Evolutionary conservation across 2,113 vertebrate genomes (phyloP).

Genomic region (Cololabis saira): DNA sequence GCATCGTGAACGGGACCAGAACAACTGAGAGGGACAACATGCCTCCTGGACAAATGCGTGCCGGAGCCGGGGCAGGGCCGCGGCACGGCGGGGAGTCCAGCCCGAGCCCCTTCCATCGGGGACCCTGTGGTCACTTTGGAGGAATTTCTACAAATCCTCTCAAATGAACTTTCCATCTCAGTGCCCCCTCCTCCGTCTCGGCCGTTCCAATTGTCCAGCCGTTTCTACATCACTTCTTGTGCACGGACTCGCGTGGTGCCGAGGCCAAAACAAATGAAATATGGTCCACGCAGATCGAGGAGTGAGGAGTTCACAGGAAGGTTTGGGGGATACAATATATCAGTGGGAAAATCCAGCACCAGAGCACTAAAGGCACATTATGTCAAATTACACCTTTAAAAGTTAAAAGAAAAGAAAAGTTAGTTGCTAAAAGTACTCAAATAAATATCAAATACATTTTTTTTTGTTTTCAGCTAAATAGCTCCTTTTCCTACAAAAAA

Average conservation of each 20-base stretch:
- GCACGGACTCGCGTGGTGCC: slow-evolving; percentile 68
- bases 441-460: no score
- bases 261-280: slow-evolving; percentile 63
- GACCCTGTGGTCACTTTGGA: slow-evolving; percentile 78
- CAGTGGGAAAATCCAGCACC: background rate
- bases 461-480: no score
- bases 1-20: slow-evolving; percentile 16
- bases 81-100: slow-evolving; percentile 59
- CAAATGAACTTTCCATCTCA: slow-evolving; percentile 81
- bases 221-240: slow-evolving; percentile 84
- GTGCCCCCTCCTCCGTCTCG: slow-evolving; percentile 77
- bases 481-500: slow-evolving; percentile 7
- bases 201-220: slow-evolving; percentile 83
- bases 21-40: background rate
- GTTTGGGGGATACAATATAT: slow-evolving; percentile 18
- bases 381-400: background rate
- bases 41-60: slow-evolving; percentile 8
- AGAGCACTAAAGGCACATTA: background rate
- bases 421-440: no score
- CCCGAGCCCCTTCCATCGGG: slow-evolving; percentile 65
- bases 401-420: no score
- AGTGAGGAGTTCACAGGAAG: slow-evolving; percentile 18
- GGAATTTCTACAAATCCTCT: slow-evolving; percentile 83
- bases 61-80: slow-evolving; percentile 24
- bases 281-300: slow-evolving; percentile 26